These are phyloP conservation scores for Heterodera filipjevi DNA, from an alignment of 2,888 invertebrate genomes.

Conservation along the genomic window DNA sequence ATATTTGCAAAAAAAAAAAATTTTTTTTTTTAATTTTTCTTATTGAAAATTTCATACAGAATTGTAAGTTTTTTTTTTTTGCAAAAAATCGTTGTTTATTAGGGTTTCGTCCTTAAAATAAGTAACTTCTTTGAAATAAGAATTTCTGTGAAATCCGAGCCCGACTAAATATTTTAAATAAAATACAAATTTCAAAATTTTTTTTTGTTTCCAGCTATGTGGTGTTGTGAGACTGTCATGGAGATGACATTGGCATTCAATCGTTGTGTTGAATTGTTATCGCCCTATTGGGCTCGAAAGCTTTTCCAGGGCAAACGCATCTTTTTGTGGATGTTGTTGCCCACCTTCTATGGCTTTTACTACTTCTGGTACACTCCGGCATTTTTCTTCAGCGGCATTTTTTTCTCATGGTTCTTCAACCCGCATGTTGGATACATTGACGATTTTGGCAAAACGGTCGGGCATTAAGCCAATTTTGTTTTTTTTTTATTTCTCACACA, in stretches of 20 bases:
- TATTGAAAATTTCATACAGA: no score
- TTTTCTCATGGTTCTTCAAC: constrained; percentile 35
- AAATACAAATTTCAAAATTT: no score
- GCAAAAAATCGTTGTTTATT: no score
- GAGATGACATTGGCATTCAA: constrained; percentile 23
- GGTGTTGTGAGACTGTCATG: constrained; percentile 20
- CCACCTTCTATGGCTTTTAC: constrained; percentile 6
- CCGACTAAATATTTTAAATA: no score
- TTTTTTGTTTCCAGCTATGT: not conserved
- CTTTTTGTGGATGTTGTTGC: constrained; percentile 24
- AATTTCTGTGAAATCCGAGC: no score
- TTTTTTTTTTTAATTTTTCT: not conserved
- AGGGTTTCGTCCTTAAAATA: no score
- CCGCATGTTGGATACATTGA: constrained; percentile 40
- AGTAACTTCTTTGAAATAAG: no score
- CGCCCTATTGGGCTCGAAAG: not conserved
- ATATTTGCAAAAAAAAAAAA: not conserved
- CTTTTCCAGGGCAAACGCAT: constrained; percentile 23
- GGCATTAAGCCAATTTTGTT: not conserved
- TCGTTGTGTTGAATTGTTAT: constrained; percentile 21
- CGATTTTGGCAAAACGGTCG: constrained; percentile 28
- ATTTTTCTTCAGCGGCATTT: constrained; percentile 22
- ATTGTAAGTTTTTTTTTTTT: not conserved
- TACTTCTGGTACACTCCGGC: constrained; percentile 17
- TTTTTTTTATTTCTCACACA: not conserved